These are phyloP conservation scores for Polyommatus icarus DNA, from an alignment of 2,888 invertebrate species.

Conservation along the genomic window DNA sequence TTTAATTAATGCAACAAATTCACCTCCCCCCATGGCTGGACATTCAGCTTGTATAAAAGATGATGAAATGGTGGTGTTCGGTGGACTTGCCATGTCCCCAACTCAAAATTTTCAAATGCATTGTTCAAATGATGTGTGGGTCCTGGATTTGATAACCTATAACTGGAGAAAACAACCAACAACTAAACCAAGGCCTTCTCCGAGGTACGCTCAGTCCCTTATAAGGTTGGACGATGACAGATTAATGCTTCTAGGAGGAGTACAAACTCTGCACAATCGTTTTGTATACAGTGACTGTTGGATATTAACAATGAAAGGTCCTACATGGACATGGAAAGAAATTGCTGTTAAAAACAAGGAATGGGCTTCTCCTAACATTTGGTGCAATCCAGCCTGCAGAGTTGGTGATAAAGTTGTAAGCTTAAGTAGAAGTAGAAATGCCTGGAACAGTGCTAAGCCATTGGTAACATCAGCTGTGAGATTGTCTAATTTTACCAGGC, in stretches of 20 bases:
- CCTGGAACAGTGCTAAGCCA: constrained; percentile 75
- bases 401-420: constrained; percentile 89
- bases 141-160: constrained; percentile 87
- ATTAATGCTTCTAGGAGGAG: constrained; percentile 91
- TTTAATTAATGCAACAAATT: constrained; percentile 82
- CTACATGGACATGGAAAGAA: constrained; percentile 87
- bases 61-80: constrained; percentile 91
- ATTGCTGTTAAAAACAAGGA: constrained; percentile 88
- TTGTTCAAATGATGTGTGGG: constrained; percentile 93
- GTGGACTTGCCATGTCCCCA: constrained; percentile 82
- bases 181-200: constrained; percentile 85
- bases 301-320: constrained; percentile 89
- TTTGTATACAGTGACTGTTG: constrained; percentile 93
- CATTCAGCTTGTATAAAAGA: constrained; percentile 94
- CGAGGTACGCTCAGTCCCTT: constrained; percentile 96
- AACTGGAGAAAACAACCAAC: constrained; percentile 89
- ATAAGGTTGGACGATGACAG: constrained; percentile 88
- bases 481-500: constrained; percentile 63
- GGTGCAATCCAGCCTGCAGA: constrained; percentile 95
- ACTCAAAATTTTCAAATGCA: constrained; percentile 71
- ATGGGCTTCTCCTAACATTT: constrained; percentile 91
- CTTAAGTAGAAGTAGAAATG: constrained; percentile 82
- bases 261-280: constrained; percentile 89
- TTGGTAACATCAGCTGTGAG: constrained; percentile 79
- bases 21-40: constrained; percentile 93